Base-by-base conservation (phyloP, 2,888 invertebrate species). In the Cantharis flavilabris region DNA sequence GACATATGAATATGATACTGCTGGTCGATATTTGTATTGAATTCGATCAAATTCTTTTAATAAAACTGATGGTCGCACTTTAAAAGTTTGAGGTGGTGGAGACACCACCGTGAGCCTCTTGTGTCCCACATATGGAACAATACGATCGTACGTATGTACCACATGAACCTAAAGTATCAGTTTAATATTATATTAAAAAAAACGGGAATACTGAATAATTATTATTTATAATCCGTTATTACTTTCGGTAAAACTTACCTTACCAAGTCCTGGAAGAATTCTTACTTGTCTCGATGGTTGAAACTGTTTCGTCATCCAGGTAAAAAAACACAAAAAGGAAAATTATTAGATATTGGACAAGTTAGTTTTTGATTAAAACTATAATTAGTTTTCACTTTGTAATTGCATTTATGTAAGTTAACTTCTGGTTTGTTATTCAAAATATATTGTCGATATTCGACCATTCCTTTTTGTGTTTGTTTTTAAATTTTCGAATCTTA, bases 21-120 rank as follows among this genome's bases (percentile, higher is more conserved):
- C 89, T 33, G 94, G 92, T 80, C 94, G 91, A 80, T 90, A 89
- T 87, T 92, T 91, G 88, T 92, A 90, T 83, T 91, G 90, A 87
- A 94, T 94, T 86, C 93, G 91, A 87, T 93, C 93, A 84, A 92
- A 91, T 86, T 93, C 93, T 80, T 91, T 91, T 84, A 92, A 90
- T 84, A 94, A 89, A 79, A 93, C 91, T 69, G 94, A 92, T 71
- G 93, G 92, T 67, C 92, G 90, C 83, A 92, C 91, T 82, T 92
- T 91, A 83, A 91, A 90, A 76, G 91, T 86, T 85, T 91, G 90
- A 67, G 91, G 91, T 73, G 89, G 87, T 83, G 91, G 89, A 70
- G 91, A 90, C 86, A 91, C 91, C 81, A 92, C 91, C 85, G 90
- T 90, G 89, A 93, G 90, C 88, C 92, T 90, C 88, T 92, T 88